phyloP scores from a whole-genome alignment of 2,113 vertebrate genomes.

The Microtus ochrogaster region DNA sequence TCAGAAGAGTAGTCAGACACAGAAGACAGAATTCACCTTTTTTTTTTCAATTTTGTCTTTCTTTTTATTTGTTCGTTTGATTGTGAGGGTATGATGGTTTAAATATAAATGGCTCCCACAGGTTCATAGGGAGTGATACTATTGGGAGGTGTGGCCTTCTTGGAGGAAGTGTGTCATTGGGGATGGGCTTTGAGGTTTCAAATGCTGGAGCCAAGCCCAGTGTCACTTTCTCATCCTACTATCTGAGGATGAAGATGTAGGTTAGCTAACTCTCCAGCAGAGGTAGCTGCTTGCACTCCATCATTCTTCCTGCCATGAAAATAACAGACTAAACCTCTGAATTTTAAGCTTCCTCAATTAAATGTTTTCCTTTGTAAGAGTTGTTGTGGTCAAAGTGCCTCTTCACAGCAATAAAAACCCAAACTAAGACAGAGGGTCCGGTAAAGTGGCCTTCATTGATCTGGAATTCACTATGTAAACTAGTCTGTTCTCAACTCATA shows the following conservation, averaged over 20 bases:
- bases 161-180: not conserved
- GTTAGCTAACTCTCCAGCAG: not conserved
- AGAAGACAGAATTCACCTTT: conserved; percentile 52
- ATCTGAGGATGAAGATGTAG: not conserved
- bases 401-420: not conserved
- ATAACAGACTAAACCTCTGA: not conserved
- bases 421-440: not conserved
- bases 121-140: not conserved
- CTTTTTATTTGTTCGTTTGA: not conserved
- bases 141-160: not conserved
- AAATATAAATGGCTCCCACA: not conserved
- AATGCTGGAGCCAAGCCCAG: not conserved
- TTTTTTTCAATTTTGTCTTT: conserved; percentile 27
- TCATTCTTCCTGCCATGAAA: not conserved
- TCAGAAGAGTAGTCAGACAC: not conserved
- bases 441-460: not conserved
- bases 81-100: not conserved
- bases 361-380: not conserved
- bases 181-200: not conserved
- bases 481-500: not conserved
- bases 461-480: not conserved
- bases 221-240: not conserved
- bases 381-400: no score
- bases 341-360: not conserved
- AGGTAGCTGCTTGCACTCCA: not conserved